Evolutionary conservation across 2,113 vertebrate species (phyloP), one percentile per base, ranked within the genome.

Genomic region (Suricata suricatta): DNA sequence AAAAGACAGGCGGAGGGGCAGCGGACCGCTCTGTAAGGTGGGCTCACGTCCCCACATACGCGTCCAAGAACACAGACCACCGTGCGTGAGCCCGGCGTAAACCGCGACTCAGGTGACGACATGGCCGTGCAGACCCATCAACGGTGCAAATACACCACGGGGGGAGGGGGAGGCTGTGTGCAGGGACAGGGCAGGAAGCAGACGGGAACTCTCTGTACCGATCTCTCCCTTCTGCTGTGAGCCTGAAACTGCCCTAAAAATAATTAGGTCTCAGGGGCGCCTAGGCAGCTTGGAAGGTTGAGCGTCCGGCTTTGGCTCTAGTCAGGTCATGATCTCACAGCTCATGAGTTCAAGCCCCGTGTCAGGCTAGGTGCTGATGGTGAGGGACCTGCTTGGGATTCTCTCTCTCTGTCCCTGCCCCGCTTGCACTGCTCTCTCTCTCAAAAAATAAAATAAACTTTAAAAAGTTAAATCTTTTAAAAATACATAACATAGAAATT

Each of bases 1-100:
- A 19, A 52, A 52, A 33, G 19, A 6, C 8, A 19, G 31, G 4
- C 5, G 2, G 3, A 11, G 16, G 8, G 11, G 16, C 3, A 3
- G 71, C 11, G 50, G 50, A 1, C 29, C 25, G 9, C 13, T 4
- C 41, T 1, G 2, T 3, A 64, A 64, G 27, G 63, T 1, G 63
- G 63, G 11, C 27, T 29, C 63, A 10, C 11, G 63, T 9, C 63
- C 25, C 29, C 11, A 29, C 38, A 27, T 7, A 3, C 16, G 29
- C 44, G 38, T 17, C 41, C 41, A 31, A 44, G 38, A 27, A 41
- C 25, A 38, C 12, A 15, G 12, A 21, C 19, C 72, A 16, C 23
- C 25, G 0, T 0, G 7, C 13, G 14, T 7, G 41, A 76, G 41
- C 68, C 74, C 7, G 7, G 41, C 27, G 3, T 16, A 16, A 29